These are phyloP conservation scores for Agrilus planipennis DNA, from an alignment of 1,140 invertebrate species.

Conservation along the genomic window DNA sequence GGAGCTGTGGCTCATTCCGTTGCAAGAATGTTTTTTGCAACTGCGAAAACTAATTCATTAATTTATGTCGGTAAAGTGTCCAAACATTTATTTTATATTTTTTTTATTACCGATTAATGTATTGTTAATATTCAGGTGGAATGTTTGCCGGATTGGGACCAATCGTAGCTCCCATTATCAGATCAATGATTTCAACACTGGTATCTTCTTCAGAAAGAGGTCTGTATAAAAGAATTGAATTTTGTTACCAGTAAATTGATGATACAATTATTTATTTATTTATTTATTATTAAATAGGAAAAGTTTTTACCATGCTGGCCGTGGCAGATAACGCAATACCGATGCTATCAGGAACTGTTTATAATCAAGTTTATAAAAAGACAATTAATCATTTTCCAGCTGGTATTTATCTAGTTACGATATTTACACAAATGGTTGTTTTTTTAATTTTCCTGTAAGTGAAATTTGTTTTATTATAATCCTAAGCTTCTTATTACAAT, in stretches of 20 bases:
- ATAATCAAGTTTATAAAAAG: conserved; percentile 56
- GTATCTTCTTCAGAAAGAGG: conserved; percentile 54
- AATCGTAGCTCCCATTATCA: conserved; percentile 56
- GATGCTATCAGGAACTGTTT: conserved; percentile 53
- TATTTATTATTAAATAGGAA: too few species aligned
- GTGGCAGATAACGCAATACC: conserved; percentile 66
- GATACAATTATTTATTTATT: too few species aligned
- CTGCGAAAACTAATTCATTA: conserved; percentile 37
- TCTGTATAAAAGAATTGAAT: conserved; percentile 16
- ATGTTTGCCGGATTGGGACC: conserved; percentile 55
- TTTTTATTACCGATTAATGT: conserved; percentile 3
- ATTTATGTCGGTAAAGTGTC: conserved; percentile 48
- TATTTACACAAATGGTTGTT: conserved; percentile 50
- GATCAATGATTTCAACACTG: conserved; percentile 64
- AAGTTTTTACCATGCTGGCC: conserved; percentile 58
- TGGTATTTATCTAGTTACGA: conserved; percentile 56
- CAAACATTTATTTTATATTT: background rate
- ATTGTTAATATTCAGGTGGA: conserved; percentile 37
- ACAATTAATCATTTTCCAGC: conserved; percentile 43
- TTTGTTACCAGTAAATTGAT: background rate
- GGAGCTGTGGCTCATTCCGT: conserved; percentile 53
- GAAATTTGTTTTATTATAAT: background rate
- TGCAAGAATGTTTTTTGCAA: conserved; percentile 52
- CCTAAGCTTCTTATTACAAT: background rate
- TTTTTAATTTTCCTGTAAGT: conserved; percentile 52